Evolutionary conservation across 1,140 invertebrate species (phyloP).

Genomic region (Diorhabda elongata): DNA sequence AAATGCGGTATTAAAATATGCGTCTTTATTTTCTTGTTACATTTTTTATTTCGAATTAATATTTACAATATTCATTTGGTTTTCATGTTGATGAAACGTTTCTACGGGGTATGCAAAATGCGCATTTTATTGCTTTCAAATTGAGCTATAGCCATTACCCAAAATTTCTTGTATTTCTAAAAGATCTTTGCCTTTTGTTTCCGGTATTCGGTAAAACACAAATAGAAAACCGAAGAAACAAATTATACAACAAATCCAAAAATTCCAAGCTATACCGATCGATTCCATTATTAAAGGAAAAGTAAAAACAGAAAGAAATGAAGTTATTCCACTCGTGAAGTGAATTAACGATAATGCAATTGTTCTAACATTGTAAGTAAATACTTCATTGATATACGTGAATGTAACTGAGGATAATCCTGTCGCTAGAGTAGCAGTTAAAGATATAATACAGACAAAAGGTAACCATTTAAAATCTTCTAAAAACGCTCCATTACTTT

Average conservation of each 20-base stretch:
- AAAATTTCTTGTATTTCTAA: slow-evolving; percentile 13
- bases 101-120: no score
- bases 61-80: no score
- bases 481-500: slow-evolving; percentile 32
- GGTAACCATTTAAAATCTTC: slow-evolving; percentile 38
- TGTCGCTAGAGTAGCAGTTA: slow-evolving; percentile 35
- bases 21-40: no score
- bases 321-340: neutral
- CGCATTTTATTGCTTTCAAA: no score
- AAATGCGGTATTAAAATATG: neutral
- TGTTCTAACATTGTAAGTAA: slow-evolving; percentile 70
- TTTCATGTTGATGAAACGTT: no score
- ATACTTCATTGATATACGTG: slow-evolving; percentile 79
- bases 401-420: slow-evolving; percentile 79
- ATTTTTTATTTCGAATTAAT: no score
- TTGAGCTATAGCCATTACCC: neutral
- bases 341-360: slow-evolving; percentile 69
- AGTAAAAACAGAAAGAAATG: neutral
- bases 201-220: neutral
- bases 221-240: slow-evolving; percentile 3
- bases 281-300: slow-evolving; percentile 3
- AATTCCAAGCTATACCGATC: slow-evolving; percentile 5
- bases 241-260: neutral
- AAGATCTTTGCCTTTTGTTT: slow-evolving; percentile 11
- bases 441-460: slow-evolving; percentile 32